Base-by-base conservation (phyloP, 2,888 invertebrate species). In the Sacculina carcini region DNA sequence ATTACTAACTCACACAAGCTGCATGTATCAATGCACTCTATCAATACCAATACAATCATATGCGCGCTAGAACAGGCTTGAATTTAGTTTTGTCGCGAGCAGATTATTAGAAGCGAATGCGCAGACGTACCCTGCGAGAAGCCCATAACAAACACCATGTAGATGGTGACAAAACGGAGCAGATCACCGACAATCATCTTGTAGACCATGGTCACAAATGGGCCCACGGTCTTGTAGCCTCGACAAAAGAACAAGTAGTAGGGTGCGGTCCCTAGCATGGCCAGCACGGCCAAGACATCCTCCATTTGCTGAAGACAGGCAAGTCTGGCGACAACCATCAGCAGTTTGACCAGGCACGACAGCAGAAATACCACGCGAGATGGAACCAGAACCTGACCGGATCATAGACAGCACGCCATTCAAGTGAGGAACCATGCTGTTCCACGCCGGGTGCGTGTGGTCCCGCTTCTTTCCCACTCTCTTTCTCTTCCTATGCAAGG, bases 191-290 rank as follows among this genome's bases (percentile, higher is more conserved):
- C 81, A 48, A 96, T 83, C 89, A 98, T 96, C 57, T 92, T 76
- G 68, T 96, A 96, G 59, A 98, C 90, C 94, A 96, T 96, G 58
- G 94, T 87, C n/a, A 96, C 96, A 74, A 96, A 96, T 0, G 96
- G 96, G 4, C 96, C 96, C 1, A 96, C 92, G 0, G 92, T 87
- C 67, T 90, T 89, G 66, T 96, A 89, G 14, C 92, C 94, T 61
- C 96, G 89, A 69, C 92, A 96, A 66, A 94, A 98, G 69, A 94
- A 96, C 50, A 96, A 69, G 65, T 94, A 94, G 66, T 94, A 96
- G 0, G 92, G 89, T 0, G 92, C 85, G 0, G 92, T 94, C 12
- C 87, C 85, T 29, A 96, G 69, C 80, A 94, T 92, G 14, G 92
- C 87, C 54, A 87, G 74, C 2, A 94, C 82, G 1, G 87, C 85